Percentiles rank a stretch among this genome's conserved stretches.
Evolutionary conservation across 2,113 vertebrate genomes (phyloP).

Genomic region (Machaerirhynchus nigripectus): DNA sequence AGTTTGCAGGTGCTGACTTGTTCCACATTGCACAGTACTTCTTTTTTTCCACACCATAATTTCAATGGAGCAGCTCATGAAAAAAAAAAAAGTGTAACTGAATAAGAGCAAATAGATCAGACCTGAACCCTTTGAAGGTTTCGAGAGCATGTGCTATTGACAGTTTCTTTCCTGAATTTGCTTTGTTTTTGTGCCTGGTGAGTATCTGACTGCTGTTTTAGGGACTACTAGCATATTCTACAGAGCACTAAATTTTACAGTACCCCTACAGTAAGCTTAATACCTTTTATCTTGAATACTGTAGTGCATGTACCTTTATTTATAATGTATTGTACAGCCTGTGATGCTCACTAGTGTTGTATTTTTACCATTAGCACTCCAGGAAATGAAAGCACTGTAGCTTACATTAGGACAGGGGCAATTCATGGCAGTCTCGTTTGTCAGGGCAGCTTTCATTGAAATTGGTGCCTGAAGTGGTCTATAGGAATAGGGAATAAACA

Average conservation of each 20-base stretch:
- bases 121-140: conserved; percentile 8
- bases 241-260: conserved; percentile 60
- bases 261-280: conserved; percentile 54
- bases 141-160: conserved; percentile 13
- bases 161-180: conserved; percentile 21
- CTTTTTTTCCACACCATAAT: not conserved
- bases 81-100: not conserved
- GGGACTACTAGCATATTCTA: conserved; percentile 56
- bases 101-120: conserved; percentile 12
- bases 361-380: conserved; percentile 45
- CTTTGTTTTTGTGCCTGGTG: conserved; percentile 32
- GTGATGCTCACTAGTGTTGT: conserved; percentile 28
- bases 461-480: not conserved
- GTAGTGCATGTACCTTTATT: conserved; percentile 38
- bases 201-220: conserved; percentile 30
- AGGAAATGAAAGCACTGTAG: conserved; percentile 33
- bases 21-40: not conserved
- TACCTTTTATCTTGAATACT: conserved; percentile 58
- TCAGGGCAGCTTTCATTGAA: not conserved
- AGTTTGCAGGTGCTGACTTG: not conserved
- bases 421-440: not conserved
- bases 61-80: not conserved
- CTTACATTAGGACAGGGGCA: not conserved
- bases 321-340: conserved; percentile 49
- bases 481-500: not conserved